Evolutionary conservation across 2,797 vertebrate genomes (phyloP), one percentile per base, ranked within the genome.

Genomic region (Luscinia megarhynchos): DNA sequence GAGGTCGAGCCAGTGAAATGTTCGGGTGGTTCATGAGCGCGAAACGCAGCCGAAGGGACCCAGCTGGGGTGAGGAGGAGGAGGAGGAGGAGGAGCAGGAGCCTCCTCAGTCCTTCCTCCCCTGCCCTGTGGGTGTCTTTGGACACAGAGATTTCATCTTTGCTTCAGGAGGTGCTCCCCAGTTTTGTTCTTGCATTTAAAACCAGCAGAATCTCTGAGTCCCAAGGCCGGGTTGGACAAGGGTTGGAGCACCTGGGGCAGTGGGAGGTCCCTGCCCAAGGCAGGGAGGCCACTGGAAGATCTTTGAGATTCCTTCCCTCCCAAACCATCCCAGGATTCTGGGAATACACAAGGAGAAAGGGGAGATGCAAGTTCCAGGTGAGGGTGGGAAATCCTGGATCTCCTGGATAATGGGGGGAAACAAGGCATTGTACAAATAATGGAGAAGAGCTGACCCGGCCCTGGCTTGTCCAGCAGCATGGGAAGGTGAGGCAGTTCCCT

Each of bases 391-490:
- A 18, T 17, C 30, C 54, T 67, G 48, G 53, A 30, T 69, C 61
- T 66, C 26, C 18, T 66, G 61, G 54, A 3, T 41, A 8, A 11
- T 75, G 24, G 27, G 27, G 53, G 54, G 12, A 18, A 5, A 4
- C 2, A 11, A 17, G 12, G 6, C 24, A 6, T 16, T 38, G 64
- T 11, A 12, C 12, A 19, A 36, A 4, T 24, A 9, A 19, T 19
- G 53, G 78, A 41, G 66, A 23, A 6, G 78, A 45, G 8, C 21
- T 55, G 8, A 16, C 9, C 55, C 45, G 0, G 43, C 41, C 5
- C 14, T 45, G 30, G 0, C 22, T 29, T 11, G 3, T 0, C 53
- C 38, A 45, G 3, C 3, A 16, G 20, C 1, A 0, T 14, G 40
- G 29, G 6, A 43, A 45, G 27, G 2, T 11, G 69, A 41, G 64